Base-by-base conservation (phyloP, 2,888 invertebrate species). In the Dioctria rufipes region DNA sequence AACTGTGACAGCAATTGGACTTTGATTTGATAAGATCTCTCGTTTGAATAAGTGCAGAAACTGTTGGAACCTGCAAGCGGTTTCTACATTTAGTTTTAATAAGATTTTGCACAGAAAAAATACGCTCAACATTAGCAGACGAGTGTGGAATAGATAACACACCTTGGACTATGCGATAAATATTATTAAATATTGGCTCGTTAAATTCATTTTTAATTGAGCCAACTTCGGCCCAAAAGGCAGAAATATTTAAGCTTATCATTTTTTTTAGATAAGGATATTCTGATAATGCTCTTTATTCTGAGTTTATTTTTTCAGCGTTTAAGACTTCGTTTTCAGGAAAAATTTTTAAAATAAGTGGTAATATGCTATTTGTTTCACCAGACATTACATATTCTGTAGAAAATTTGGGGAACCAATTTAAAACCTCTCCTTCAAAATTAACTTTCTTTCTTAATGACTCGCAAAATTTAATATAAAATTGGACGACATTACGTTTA, bases 61-160 rank as follows among this genome's bases (percentile, higher is more conserved):
- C 75, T 6, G 77, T 77, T 40, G 60, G 42, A n/a, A 49, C 37
- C 9, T 40, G 43, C n/a, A 75, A 13, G 11, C 75, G 77, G 49
- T 80, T 80, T 25, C 81, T 13, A 54, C 81, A 81, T 51, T 81
- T 80, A 9, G 73, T 61, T 78, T 81, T 81, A 43, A 75, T 81
- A 46, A 81, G 51, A 80, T 80, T 82, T 49, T 80, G 77, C 5
- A 51, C 42, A 1, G 80, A 80, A 67, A 82, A 82, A 51, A 80
- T 71, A 51, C 81, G n/a, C 63, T 82, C 80, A 3, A 63, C 77
- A 63, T 63, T 63, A 11, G 77, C 77, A 5, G 77, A 77, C 2
- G 61, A 77, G 61, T 73, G 80, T 3, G 81, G 80, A 46, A 81
- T 80, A 8, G 80, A 80, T 58, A 82, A 75, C 9, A 80, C 58